Percentiles rank a stretch among this genome's conserved stretches.
phyloP scores from a whole-genome alignment of 2,113 vertebrate species.

The Corydoras maculifer region DNA sequence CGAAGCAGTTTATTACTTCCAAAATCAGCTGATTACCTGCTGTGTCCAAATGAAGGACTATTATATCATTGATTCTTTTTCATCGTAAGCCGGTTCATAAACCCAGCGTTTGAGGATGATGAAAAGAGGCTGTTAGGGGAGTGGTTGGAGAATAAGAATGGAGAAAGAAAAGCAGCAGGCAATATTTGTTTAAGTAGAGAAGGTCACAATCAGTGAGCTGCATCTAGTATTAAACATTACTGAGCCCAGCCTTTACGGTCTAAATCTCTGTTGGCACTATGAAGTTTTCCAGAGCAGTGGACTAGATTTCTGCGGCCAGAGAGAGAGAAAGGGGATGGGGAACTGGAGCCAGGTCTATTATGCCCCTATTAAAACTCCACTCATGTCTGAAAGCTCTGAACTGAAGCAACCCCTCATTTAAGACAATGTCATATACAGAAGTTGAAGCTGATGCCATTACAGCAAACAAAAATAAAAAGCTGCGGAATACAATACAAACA shows the following conservation, averaged over 20 bases:
- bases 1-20: slow-evolving; percentile 56
- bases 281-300: slow-evolving; percentile 40
- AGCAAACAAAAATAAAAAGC: neutral
- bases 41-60: slow-evolving; percentile 2
- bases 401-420: slow-evolving; percentile 30
- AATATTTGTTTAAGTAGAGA: slow-evolving; percentile 34
- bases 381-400: slow-evolving; percentile 39
- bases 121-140: slow-evolving; percentile 24
- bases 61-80: neutral
- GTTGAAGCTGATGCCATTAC: slow-evolving; percentile 35
- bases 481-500: too few relatives aligned
- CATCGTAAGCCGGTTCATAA: slow-evolving; percentile 11
- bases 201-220: slow-evolving; percentile 34
- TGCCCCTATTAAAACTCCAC: slow-evolving; percentile 46
- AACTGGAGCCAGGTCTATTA: slow-evolving; percentile 45
- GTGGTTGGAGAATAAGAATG: slow-evolving; percentile 8
- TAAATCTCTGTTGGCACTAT: slow-evolving; percentile 36
- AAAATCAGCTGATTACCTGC: slow-evolving; percentile 28
- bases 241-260: slow-evolving; percentile 29
- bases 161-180: slow-evolving; percentile 12
- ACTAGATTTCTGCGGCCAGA: slow-evolving; percentile 41
- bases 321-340: slow-evolving; percentile 30
- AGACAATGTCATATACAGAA: slow-evolving; percentile 16
- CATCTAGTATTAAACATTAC: slow-evolving; percentile 37
- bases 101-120: slow-evolving; percentile 25